Percentiles rank a stretch among this genome's conserved stretches.
Conservation (phyloP, 23 tunicate genomes). For the Phallusia fumigata region DNA sequence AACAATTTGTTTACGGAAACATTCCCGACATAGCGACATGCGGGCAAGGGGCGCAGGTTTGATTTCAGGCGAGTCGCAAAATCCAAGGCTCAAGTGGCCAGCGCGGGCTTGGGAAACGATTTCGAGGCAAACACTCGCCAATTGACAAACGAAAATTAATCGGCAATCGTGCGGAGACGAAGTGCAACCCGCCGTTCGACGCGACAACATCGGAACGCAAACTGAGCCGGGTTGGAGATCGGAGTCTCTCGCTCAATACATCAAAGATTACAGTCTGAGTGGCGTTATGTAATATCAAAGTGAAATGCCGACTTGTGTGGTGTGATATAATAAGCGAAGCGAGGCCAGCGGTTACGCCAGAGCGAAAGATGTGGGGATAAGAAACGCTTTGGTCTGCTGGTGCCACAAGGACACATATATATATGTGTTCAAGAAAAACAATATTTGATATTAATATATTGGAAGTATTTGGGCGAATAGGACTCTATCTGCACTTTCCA, state of each 20-base stretch:
- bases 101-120: neutral
- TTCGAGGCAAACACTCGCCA: neutral
- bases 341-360: no score
- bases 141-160: neutral
- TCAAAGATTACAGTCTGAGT: neutral
- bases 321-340: no score
- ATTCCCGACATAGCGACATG: neutral
- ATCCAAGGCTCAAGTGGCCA: neutral
- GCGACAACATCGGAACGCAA: neutral
- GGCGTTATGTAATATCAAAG: neutral
- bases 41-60: neutral
- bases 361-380: no score
- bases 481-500: no score
- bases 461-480: no score
- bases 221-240: neutral
- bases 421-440: no score
- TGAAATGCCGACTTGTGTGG: neutral
- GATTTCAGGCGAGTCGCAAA: neutral
- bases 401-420: no score
- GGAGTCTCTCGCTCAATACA: neutral
- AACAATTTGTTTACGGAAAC: neutral
- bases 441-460: no score
- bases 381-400: no score
- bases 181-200: neutral
- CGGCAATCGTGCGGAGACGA: neutral